Base-by-base conservation (phyloP, 2,797 vertebrate species). In the Esox masquinongy region DNA sequence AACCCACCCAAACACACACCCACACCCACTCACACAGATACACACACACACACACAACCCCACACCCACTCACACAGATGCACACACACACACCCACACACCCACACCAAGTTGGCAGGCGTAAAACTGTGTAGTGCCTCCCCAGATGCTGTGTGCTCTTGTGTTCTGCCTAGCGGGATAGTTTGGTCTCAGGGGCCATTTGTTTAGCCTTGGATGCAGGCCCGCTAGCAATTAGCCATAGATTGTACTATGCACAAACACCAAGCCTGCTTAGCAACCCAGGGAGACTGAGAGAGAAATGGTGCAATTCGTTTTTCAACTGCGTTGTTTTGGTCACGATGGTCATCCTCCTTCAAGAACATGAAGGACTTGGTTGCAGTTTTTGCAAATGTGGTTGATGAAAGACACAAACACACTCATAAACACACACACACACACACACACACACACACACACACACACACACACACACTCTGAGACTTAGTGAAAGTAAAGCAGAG, bases 181-280 rank as follows among this genome's bases (percentile, higher is more conserved):
- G 26, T 72, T 72, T 70, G 26, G 72, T 64, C 56, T 76, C 69
- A 7, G 19, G 29, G 5, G 68, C 68, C 64, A 72, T 78, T 77
- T 82, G 51, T 79, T 81, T 72, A 74, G 72, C 36, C 7, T 64
- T 73, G 66, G 73, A 74, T 22, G 68, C 61, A 9, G 67, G 77
- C 72, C 74, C 69, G 24, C 29, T 56, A 64, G 19, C 49, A 69
- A 73, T 68, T 49, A 77, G 67, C 22, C 47, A 56, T 51, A 50
- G 70, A 19, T 56, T 26, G 16, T 50, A 64, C 74, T 53, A 74
- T 49, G 50, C 34, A 29, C 51, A 43, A 75, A 70, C 51, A 74
- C 24, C 34, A 63, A 61, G 22, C 56, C 56, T 14, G 56, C 56
- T 24, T 9, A 61, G 56, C 9, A 61, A 61, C 22, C 22, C 67